Evolutionary conservation across 1,140 invertebrate species (phyloP).

Genomic region (Chrysopa pallens): DNA sequence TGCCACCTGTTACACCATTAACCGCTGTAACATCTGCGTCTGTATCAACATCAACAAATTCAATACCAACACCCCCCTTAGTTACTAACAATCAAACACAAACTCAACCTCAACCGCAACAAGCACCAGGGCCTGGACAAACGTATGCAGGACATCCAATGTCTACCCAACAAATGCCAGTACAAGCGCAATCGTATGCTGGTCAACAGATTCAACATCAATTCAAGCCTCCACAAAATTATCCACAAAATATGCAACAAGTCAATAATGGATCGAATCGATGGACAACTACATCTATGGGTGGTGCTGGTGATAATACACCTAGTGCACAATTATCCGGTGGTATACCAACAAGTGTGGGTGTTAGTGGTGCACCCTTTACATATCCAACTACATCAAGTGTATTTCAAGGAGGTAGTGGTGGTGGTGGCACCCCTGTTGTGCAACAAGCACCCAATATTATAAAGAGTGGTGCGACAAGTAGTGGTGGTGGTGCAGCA

Average conservation of each 20-base stretch:
- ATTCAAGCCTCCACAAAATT: not conserved
- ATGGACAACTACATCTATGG: no score
- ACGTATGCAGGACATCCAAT: not conserved
- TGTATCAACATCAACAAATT: conserved; percentile 23
- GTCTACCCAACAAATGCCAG: not conserved
- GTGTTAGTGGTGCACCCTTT: no score
- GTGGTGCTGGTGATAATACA: no score
- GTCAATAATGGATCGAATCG: not conserved
- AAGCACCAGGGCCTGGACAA: conserved; percentile 8
- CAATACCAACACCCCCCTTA: conserved; percentile 23
- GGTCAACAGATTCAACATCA: not conserved
- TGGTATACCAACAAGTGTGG: no score
- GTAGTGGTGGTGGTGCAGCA: not conserved
- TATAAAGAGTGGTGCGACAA: no score
- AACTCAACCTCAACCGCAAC: conserved; percentile 3
- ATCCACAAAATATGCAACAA: conserved; percentile 1
- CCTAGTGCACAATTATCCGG: no score
- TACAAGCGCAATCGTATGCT: not conserved
- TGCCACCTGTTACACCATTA: conserved; percentile 18
- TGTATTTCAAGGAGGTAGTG: conserved; percentile 19
- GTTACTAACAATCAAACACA: conserved; percentile 4
- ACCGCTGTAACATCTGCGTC: conserved; percentile 21
- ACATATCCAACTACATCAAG: conserved; percentile 8
- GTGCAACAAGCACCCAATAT: conserved; percentile 17
- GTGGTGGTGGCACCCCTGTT: conserved; percentile 20